These are phyloP conservation scores for Synanthedon myopaeformis DNA, from an alignment of 2,888 invertebrate genomes.

Conservation along the genomic window DNA sequence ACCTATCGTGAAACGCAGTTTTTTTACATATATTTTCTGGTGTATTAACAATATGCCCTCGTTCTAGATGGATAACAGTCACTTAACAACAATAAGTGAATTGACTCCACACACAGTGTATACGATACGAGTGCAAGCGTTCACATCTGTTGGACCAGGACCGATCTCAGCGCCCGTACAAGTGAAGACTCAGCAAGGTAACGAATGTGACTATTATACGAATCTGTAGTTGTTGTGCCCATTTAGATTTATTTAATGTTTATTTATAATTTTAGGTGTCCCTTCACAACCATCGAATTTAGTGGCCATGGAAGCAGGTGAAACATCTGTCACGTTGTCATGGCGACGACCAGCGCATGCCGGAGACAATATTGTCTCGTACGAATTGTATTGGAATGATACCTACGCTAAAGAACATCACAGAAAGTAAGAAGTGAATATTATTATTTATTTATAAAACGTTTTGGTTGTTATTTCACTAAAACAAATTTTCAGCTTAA, in stretches of 20 bases:
- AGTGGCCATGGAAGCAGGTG: conserved; percentile 86
- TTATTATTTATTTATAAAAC: too few relatives aligned
- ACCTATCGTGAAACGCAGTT: too few relatives aligned
- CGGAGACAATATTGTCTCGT: conserved; percentile 93
- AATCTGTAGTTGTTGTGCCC: not conserved
- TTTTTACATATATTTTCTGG: too few relatives aligned
- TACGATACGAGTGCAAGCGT: conserved; percentile 93
- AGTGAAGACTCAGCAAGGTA: conserved; percentile 96
- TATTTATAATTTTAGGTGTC: conserved; percentile 74
- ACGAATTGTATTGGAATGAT: conserved; percentile 98
- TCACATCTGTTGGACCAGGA: conserved; percentile 94
- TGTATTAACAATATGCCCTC: too few relatives aligned
- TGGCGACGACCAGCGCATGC: conserved; percentile 95
- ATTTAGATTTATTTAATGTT: not conserved
- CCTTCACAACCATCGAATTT: conserved; percentile 96
- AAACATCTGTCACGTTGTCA: conserved; percentile 89
- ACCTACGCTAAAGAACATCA: conserved; percentile 92
- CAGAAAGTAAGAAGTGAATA: conserved; percentile 72
- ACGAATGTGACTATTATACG: conserved; percentile 10
- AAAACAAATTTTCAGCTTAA: too few relatives aligned
- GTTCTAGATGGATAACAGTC: conserved; percentile 83
- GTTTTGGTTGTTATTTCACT: not conserved
- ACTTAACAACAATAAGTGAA: conserved; percentile 92
- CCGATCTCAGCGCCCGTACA: conserved; percentile 97
- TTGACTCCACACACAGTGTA: conserved; percentile 93